Evolutionary conservation across 2,797 vertebrate genomes (phyloP), one percentile per base, ranked within the genome.

Genomic region (Phoeniculus purpureus): DNA sequence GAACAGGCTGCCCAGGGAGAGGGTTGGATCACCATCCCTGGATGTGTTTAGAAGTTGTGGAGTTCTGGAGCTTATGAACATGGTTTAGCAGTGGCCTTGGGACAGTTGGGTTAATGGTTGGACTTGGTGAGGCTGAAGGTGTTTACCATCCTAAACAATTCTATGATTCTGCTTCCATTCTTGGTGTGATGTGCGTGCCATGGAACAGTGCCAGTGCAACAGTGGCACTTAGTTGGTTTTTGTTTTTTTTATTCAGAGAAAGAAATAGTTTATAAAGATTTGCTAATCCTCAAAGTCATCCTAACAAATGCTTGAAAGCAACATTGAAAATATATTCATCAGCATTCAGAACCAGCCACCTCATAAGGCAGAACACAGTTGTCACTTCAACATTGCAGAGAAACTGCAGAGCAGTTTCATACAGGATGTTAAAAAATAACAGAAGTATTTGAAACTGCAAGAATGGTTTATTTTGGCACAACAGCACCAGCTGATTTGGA

Each of bases 401-500:
- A 86, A 85, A 59, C 51, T 86, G 55, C 56, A 48, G 60, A 80
- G 25, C 1, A 1, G 60, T 81, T 74, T 90, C 32, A 27, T 80
- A 77, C 82, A 91, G 17, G 52, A 81, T 50, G 37, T 90, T 92
- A 58, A 91, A 90, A 94, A 93, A 78, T 90, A 93, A 32, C 50
- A 3, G 17, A 68, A 94, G 79, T 76, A 58, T 87, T 85, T 93
- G 58, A 92, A 76, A 78, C n/a, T 14, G 31, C 37, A 72, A 74
- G 54, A 68, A 48, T 21, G 48, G 85, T 91, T 96, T 94, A 82
- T 94, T 92, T 92, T 89, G 94, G 90, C 93, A 89, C 55, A 59
- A 81, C 51, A 85, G 82, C 90, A 54, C 25, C 80, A 91, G 80
- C 43, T 87, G 88, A 87, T 89, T 75, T 93, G 85, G 79, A 85